Base-by-base conservation (phyloP, 2,113 vertebrate genomes). In the Pyrgilauda ruficollis region DNA sequence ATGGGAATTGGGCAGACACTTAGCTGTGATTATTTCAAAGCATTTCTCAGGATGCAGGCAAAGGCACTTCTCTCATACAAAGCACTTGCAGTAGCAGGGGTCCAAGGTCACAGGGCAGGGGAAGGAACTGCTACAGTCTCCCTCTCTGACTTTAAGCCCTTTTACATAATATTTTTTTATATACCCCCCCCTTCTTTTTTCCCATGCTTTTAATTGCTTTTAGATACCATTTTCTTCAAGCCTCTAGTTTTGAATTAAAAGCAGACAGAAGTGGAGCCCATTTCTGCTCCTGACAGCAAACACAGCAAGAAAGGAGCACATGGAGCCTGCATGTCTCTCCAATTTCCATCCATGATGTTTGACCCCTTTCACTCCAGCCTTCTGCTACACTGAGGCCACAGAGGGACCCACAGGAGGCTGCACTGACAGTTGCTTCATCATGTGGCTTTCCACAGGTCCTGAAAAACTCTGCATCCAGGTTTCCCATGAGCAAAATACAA, bases 301-400 rank as follows among this genome's bases (percentile, higher is more conserved):
- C 4, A 63, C 27, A 61, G 49, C 5, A 62, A 55, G 31, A 41
- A 53, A 66, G 53, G 7, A 89, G 26, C 62, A 44, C 10, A 9
- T 13, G 5, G 12, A 68, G 10, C 31, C 44, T 64, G 49, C 61
- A n/a, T 4, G 0, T 59, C 31, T 35, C 39, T 44, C 39, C 49
- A 18, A 7, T 16, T 43, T 37, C 47, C 62, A 85, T n/a, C 43
- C 22, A 10, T 6, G 66, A 59, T 0, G 0, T 10, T 15, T 0
- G 0, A 69, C 7, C 11, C 10, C 49, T 19, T 35, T 67, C 58
- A 26, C 21, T 58, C 33, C 37, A 70, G 31, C 50, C 50, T 72
- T 23, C 35, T 35, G n/a, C 33, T 13, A 14, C 58, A 31, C 11
- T 0, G n/a, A 64, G 26, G 43, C n/a, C 41, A 37, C 0, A 1